Evolutionary conservation across 2,888 invertebrate genomes (phyloP).

Genomic region (Artemia sinica): DNA sequence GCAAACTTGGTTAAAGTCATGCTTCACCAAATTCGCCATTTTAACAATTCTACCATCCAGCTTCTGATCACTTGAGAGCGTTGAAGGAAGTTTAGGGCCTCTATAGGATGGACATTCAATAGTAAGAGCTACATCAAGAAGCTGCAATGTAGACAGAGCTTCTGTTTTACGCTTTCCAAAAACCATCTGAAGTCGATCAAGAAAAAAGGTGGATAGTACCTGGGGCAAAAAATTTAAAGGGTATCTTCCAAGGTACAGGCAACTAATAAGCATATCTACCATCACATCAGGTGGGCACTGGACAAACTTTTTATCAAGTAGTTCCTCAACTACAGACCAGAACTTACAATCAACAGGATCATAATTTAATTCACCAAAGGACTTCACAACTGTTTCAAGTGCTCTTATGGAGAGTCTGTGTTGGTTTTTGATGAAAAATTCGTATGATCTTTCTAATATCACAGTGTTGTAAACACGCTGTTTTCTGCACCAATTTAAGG

Average conservation of each 20-base stretch:
- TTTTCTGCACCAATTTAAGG: slow-evolving; percentile 44
- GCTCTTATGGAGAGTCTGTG: slow-evolving; percentile 37
- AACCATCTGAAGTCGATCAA: slow-evolving; percentile 38
- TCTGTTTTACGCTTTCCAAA: slow-evolving; percentile 28
- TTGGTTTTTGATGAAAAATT: slow-evolving; percentile 39
- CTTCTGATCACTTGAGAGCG: slow-evolving; percentile 34
- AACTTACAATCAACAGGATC: slow-evolving; percentile 38
- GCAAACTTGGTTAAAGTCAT: not conserved
- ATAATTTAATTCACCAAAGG: slow-evolving; percentile 45
- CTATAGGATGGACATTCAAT: slow-evolving; percentile 39
- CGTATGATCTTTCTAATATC: slow-evolving; percentile 41
- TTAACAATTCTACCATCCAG: slow-evolving; percentile 38
- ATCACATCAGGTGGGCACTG: slow-evolving; percentile 41
- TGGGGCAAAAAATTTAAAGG: slow-evolving; percentile 42
- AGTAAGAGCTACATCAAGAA: slow-evolving; percentile 46
- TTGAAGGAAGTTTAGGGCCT: slow-evolving; percentile 41
- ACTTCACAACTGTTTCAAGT: slow-evolving; percentile 40
- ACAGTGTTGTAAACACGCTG: slow-evolving; percentile 40
- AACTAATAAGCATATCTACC: slow-evolving; percentile 44
- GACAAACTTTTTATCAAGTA: slow-evolving; percentile 39
- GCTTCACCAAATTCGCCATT: slow-evolving; percentile 35
- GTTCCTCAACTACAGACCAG: slow-evolving; percentile 41
- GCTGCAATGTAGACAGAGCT: slow-evolving; percentile 37
- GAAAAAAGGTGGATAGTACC: slow-evolving; percentile 43
- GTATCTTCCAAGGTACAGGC: slow-evolving; percentile 43